A percentile compares a stretch with the other conserved stretches of the same genome.
Conservation (phyloP, 2,888 invertebrate species). For the Lasioglossum oenotherae region DNA sequence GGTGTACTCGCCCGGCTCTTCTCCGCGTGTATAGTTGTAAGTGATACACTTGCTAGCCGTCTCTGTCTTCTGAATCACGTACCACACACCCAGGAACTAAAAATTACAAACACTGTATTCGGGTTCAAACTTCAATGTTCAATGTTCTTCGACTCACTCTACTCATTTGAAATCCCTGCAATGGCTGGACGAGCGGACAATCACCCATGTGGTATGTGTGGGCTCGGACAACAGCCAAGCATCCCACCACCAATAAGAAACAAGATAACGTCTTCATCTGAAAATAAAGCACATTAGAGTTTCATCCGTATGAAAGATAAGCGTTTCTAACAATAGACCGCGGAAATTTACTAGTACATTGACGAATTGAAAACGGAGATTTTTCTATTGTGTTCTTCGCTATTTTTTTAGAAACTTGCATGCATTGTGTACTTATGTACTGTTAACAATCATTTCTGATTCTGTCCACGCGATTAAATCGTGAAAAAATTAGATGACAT, state of each 20-base stretch:
- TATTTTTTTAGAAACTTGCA: neutral
- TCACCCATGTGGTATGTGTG: conserved; percentile 91
- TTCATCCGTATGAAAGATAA: neutral
- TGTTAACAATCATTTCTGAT: neutral
- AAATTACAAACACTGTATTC: conserved; percentile 27
- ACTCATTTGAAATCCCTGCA: conserved; percentile 90
- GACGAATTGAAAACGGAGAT: neutral
- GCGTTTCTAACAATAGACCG: neutral
- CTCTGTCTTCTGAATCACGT: conserved; percentile 92
- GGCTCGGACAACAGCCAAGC: conserved; percentile 75
- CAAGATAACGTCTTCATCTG: conserved; percentile 67
- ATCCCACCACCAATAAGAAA: conserved; percentile 62
- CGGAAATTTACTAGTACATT: neutral
- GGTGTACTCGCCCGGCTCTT: conserved; percentile 89
- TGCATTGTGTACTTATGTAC: neutral
- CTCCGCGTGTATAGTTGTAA: conserved; percentile 90
- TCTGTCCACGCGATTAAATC: neutral
- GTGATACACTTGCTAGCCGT: conserved; percentile 92
- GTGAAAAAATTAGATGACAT: neutral
- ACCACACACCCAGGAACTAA: conserved; percentile 92
- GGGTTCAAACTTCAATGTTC: neutral
- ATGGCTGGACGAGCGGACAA: conserved; percentile 91
- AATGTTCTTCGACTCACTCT: conserved; percentile 86
- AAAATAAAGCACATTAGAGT: conserved; percentile 23
- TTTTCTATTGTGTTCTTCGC: neutral